These are phyloP conservation scores for Mesocentrotus franciscanus DNA, from an alignment of 53 echinoderm and acorn worm species.

Conservation along the genomic window DNA sequence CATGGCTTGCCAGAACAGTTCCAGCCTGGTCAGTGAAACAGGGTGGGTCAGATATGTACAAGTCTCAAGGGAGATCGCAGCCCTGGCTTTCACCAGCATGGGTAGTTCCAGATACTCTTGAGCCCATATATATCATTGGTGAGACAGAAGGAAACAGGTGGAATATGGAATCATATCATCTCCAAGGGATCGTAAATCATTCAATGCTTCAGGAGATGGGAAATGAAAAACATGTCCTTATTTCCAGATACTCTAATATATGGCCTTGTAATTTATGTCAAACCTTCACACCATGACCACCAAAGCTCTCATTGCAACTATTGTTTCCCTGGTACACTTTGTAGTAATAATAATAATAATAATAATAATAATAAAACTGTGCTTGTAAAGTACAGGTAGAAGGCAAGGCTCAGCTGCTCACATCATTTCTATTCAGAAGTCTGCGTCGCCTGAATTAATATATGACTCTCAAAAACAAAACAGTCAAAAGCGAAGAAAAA, in stretches of 20 bases:
- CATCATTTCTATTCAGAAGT: no score
- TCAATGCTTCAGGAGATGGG: slow-evolving; percentile 15
- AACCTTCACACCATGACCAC: not conserved
- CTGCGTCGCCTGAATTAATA: no score
- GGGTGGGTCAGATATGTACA: slow-evolving; percentile 12
- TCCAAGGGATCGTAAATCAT: slow-evolving; percentile 20
- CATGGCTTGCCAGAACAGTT: not conserved
- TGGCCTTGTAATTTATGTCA: not conserved
- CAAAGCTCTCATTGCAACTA: not conserved
- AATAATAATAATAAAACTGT: no score
- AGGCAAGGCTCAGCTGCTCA: not conserved
- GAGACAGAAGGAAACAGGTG: slow-evolving; percentile 19
- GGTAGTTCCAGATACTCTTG: not conserved
- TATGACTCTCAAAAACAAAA: no score
- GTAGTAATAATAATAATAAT: no score
- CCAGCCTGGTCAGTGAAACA: not conserved
- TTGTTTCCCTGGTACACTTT: not conserved
- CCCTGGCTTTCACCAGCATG: slow-evolving; percentile 22
- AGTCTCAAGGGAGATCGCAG: slow-evolving; percentile 6
- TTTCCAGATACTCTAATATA: not conserved
- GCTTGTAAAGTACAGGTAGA: not conserved
- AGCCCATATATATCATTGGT: slow-evolving; percentile 47
- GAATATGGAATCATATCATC: slow-evolving; percentile 38
- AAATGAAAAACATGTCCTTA: slow-evolving; percentile 50
- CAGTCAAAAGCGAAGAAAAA: no score